These are phyloP conservation scores for Aspidoscelis tigris DNA, from an alignment of 2,113 vertebrate genomes.

Conservation along the genomic window DNA sequence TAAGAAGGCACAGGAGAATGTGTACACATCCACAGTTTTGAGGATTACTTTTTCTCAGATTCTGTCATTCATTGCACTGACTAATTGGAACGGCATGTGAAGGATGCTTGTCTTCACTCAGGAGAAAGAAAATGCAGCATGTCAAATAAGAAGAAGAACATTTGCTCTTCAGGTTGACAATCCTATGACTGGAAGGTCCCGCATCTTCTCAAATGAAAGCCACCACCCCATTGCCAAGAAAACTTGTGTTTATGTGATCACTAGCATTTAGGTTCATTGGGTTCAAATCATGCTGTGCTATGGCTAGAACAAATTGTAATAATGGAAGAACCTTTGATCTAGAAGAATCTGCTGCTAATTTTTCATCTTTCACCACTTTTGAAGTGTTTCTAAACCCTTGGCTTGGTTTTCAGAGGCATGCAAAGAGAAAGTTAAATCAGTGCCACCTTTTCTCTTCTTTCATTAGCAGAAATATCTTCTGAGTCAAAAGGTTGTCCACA, in stretches of 20 bases:
- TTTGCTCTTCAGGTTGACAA: too few relatives aligned
- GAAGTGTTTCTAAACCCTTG: neutral
- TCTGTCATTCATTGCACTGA: neutral
- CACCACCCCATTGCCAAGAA: too few relatives aligned
- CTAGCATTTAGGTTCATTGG: too few relatives aligned
- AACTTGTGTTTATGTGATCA: too few relatives aligned
- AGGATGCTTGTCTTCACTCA: slow-evolving; percentile 24
- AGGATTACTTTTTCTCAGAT: slow-evolving; percentile 38
- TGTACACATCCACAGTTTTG: neutral
- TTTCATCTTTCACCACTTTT: neutral
- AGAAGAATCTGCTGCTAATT: too few relatives aligned
- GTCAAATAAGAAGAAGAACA: slow-evolving; percentile 15
- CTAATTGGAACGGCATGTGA: slow-evolving; percentile 2
- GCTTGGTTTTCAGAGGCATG: neutral
- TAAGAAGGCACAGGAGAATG: neutral
- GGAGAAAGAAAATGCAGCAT: slow-evolving; percentile 37
- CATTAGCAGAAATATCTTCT: neutral
- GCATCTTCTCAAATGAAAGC: too few relatives aligned
- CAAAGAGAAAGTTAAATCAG: neutral
- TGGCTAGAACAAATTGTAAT: too few relatives aligned
- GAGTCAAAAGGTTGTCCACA: neutral
- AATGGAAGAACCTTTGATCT: too few relatives aligned
- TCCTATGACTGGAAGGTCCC: neutral
- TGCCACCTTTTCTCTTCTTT: neutral
- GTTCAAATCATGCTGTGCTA: too few relatives aligned